phyloP scores from a whole-genome alignment of 2,888 invertebrate genomes.

The Apamea anceps region DNA sequence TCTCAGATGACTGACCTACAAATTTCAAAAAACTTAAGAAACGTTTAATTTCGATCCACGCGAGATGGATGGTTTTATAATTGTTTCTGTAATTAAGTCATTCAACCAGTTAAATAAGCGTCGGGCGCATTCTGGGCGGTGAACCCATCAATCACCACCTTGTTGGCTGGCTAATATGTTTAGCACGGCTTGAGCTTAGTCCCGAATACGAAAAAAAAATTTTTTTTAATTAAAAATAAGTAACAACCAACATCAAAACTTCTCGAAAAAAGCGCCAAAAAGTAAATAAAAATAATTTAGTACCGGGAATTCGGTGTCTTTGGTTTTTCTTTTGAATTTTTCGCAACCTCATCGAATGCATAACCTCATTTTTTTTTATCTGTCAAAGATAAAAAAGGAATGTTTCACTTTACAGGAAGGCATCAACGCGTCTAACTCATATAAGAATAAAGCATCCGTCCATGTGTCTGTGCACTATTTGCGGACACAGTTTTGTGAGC shows the following conservation, averaged over 20 bases:
- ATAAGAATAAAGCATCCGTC: slow-evolving; percentile 81
- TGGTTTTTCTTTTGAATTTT: neutral
- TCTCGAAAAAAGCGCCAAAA: neutral
- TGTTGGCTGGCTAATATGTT: neutral
- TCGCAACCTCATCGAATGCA: neutral
- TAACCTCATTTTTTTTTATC: neutral
- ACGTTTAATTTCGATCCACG: no score
- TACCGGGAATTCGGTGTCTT: neutral
- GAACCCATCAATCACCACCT: neutral
- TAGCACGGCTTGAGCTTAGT: neutral
- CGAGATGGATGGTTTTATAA: no score
- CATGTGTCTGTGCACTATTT: slow-evolving; percentile 80
- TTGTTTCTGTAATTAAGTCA: no score
- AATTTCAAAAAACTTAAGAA: no score
- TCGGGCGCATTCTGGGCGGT: neutral
- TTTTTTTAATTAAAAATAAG: no score
- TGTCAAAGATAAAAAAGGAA: no score
- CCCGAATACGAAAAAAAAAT: no score
- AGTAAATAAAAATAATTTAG: neutral
- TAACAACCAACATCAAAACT: no score
- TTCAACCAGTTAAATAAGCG: no score
- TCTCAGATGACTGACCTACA: no score
- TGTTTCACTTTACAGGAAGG: slow-evolving; percentile 74
- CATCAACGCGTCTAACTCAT: slow-evolving; percentile 84
- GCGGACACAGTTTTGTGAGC: slow-evolving; percentile 86